These are phyloP conservation scores for Hemichromis elongatus DNA, from an alignment of 2,113 vertebrate genomes.

Conservation along the genomic window DNA sequence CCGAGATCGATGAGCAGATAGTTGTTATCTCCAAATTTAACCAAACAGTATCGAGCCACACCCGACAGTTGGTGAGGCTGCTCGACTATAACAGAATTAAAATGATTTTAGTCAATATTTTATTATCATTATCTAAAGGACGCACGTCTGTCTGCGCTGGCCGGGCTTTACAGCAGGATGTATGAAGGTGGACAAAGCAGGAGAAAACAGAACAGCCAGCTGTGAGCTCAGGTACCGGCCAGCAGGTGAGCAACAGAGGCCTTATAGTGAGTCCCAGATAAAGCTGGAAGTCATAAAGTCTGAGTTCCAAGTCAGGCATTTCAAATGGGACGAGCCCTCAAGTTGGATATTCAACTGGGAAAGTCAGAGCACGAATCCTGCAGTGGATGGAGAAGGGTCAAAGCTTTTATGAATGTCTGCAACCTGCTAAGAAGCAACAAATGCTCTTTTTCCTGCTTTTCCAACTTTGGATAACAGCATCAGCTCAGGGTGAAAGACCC, in stretches of 20 bases:
- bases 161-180: neutral
- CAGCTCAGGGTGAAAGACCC: neutral
- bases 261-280: neutral
- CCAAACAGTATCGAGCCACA: neutral
- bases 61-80: neutral
- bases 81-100: neutral
- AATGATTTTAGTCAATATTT: neutral
- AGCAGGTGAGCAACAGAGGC: neutral
- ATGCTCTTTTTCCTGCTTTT: neutral
- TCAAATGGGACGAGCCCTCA: neutral
- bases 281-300: neutral
- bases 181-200: neutral
- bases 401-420: neutral
- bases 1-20: neutral
- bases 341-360: neutral
- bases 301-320: accelerated
- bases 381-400: neutral
- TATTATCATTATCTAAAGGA: no score
- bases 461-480: accelerated
- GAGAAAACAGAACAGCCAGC: neutral
- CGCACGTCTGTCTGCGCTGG: accelerated
- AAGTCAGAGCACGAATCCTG: neutral
- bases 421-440: neutral
- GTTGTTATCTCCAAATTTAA: neutral
- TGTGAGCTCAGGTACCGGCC: neutral